Conservation (phyloP, 2,888 invertebrate genomes). For the Liodrosophila aerea region DNA sequence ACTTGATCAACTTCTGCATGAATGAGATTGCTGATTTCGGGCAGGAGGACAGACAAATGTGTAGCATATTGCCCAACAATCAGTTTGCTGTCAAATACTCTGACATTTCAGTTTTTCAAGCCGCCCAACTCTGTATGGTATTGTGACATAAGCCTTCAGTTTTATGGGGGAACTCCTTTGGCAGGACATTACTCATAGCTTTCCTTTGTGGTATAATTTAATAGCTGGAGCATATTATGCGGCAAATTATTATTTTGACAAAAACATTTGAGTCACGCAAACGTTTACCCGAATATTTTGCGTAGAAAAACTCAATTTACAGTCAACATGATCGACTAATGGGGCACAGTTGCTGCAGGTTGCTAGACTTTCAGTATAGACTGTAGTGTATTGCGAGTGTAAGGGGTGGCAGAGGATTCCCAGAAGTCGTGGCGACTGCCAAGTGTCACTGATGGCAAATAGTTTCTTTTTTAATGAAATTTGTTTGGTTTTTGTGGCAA, state of each 20-base stretch:
- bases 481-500: constrained; percentile 38
- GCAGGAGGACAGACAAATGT: constrained; percentile 10
- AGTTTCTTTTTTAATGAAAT: constrained; percentile 54
- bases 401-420: constrained; percentile 7
- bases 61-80: constrained; percentile 61
- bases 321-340: background rate
- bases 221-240: constrained; percentile 58
- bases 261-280: constrained; percentile 79
- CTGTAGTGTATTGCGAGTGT: background rate
- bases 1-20: background rate
- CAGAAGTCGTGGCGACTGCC: constrained; percentile 35
- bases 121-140: constrained; percentile 11
- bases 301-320: constrained; percentile 73
- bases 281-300: constrained; percentile 53
- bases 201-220: constrained; percentile 56
- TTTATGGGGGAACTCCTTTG: constrained; percentile 11
- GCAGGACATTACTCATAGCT: constrained; percentile 57
- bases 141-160: constrained; percentile 30
- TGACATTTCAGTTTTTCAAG: constrained; percentile 73
- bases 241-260: constrained; percentile 70
- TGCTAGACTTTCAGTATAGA: no score
- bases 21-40: constrained; percentile 28
- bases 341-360: background rate
- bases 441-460: constrained; percentile 49
- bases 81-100: constrained; percentile 74